These are phyloP conservation scores for Carduelis carduelis DNA, from an alignment of 2,797 vertebrate genomes.

Conservation along the genomic window DNA sequence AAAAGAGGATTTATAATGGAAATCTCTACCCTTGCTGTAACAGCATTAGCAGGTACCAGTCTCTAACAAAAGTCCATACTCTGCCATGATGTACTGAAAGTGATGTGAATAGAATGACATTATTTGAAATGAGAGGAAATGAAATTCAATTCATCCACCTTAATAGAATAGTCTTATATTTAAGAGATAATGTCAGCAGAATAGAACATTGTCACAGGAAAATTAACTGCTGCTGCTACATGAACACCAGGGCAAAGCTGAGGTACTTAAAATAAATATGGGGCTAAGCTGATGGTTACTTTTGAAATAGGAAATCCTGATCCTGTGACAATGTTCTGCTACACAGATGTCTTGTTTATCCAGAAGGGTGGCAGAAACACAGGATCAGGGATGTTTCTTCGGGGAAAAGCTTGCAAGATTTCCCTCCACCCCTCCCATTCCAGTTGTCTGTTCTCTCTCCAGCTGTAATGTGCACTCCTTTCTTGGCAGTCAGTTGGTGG, in stretches of 20 bases:
- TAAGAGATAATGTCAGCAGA: slow-evolving; percentile 64
- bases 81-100: slow-evolving; percentile 49
- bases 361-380: background rate
- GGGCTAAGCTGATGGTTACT: background rate
- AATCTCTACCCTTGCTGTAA: slow-evolving; percentile 55
- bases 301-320: slow-evolving; percentile 36
- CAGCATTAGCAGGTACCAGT: slow-evolving; percentile 29
- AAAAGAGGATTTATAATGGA: slow-evolving; percentile 58
- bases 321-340: background rate
- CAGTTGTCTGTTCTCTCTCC: background rate
- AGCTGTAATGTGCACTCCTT: background rate
- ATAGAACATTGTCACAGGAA: slow-evolving; percentile 47
- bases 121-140: slow-evolving; percentile 65
- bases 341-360: background rate
- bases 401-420: fast-evolving
- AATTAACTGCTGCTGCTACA: slow-evolving; percentile 52
- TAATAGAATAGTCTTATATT: slow-evolving; percentile 59
- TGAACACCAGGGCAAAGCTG: slow-evolving; percentile 13
- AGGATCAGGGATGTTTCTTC: background rate
- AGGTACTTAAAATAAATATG: slow-evolving; percentile 28
- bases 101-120: slow-evolving; percentile 54
- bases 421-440: background rate
- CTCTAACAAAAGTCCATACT: slow-evolving; percentile 43
- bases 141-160: slow-evolving; percentile 63
- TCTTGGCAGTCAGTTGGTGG: background rate